Evolutionary conservation across 2,888 invertebrate species (phyloP), one percentile per base, ranked within the genome.

Genomic region (Drosophila anomalata): DNA sequence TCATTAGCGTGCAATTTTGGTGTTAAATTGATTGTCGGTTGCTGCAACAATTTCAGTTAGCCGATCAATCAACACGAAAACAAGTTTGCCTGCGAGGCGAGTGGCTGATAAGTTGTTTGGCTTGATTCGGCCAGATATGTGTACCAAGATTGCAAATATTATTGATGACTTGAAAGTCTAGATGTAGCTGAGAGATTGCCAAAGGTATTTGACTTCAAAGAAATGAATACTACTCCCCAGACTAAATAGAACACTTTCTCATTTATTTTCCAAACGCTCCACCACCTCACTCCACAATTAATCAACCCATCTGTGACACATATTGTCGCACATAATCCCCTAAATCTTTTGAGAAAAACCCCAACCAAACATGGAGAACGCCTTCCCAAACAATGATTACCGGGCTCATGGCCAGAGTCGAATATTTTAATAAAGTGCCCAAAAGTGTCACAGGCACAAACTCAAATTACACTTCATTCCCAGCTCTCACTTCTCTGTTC

Each of bases 371-470:
- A 51, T 56, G 39, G 36, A 46, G 26, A 17, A 20, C 33, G 50
- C 55, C 71, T 47, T 24, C 52, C 47, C 36, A 36, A 54, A 62
- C 71, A 78, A 77, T 75, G 77, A 73, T 86, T 77, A 77, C 53
- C 67, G 58, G 66, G 55, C 78, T 78, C 71, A 44, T 61, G 46
- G 62, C 26, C 73, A 63, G 61, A 71, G 71, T 53, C 54, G 73
- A 83, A 75, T 75, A 73, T 84, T 83, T 83, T 77, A 86, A 82
- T 86, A 84, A 86, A 82, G 87, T 83, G 75, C 84, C 81, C 78
- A 69, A 80, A 82, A 76, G 78, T 86, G 82, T 86, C 87, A 86
- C 71, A 48, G 72, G 62, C 82, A 86, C 78, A 73, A 83, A 75
- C 87, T 62, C 69, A 77, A 86, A 83, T 82, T 80, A 77, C 77